phyloP scores from a whole-genome alignment of 2,888 invertebrate species.

The Lasioglossum lativentre region DNA sequence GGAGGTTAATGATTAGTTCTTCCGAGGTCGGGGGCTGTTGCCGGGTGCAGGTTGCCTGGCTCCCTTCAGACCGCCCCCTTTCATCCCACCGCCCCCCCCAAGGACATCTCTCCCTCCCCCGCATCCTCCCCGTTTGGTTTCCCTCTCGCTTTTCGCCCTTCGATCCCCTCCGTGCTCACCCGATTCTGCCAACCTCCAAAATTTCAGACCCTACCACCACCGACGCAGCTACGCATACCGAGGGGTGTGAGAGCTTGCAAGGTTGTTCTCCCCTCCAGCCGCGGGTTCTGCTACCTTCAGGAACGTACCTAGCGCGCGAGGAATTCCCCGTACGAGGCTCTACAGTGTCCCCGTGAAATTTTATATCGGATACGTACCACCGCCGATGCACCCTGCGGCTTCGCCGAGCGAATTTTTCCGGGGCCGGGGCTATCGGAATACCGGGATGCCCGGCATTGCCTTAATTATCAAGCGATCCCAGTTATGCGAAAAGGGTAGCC shows the following conservation, averaged over 20 bases:
- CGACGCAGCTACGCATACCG: slow-evolving; percentile 68
- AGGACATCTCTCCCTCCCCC: slow-evolving; percentile 61
- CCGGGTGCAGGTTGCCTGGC: slow-evolving; percentile 82
- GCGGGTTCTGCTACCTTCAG: slow-evolving; percentile 64
- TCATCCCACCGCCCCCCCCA: slow-evolving; percentile 57
- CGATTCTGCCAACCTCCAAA: slow-evolving; percentile 74
- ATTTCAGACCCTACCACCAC: slow-evolving; percentile 74
- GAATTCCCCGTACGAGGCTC: slow-evolving; percentile 23
- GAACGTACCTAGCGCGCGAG: slow-evolving; percentile 68
- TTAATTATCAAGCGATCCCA: slow-evolving; percentile 49
- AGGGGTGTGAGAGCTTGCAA: slow-evolving; percentile 76
- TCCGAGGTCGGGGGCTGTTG: slow-evolving; percentile 83
- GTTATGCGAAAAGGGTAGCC: slow-evolving; percentile 28
- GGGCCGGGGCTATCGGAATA: not conserved
- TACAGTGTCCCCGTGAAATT: slow-evolving; percentile 16
- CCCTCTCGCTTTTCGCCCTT: slow-evolving; percentile 57
- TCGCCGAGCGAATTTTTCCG: slow-evolving; percentile 1
- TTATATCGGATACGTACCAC: slow-evolving; percentile 7
- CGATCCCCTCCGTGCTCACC: slow-evolving; percentile 67
- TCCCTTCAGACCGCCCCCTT: slow-evolving; percentile 69
- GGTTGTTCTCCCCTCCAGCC: slow-evolving; percentile 78
- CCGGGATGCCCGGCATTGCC: slow-evolving; percentile 39
- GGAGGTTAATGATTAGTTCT: slow-evolving; percentile 83
- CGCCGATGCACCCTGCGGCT: slow-evolving; percentile 11
- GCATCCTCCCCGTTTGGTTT: slow-evolving; percentile 4